Evolutionary conservation across 1,140 invertebrate genomes (phyloP).

Genomic region (Contarinia nasturtii): DNA sequence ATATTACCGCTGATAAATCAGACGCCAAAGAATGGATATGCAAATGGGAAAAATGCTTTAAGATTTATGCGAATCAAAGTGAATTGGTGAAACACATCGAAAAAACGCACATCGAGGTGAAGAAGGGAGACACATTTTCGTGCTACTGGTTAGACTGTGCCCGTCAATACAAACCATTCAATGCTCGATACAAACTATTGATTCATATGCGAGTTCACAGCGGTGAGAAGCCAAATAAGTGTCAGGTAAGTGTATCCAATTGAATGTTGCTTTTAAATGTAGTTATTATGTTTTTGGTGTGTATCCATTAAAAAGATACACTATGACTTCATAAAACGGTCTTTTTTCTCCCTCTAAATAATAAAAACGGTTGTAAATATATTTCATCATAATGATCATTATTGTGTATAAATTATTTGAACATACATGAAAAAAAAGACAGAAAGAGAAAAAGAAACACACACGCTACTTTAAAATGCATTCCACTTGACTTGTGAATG

Average conservation of each 20-base stretch:
- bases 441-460: background rate
- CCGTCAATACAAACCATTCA: slow-evolving; percentile 69
- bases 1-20: background rate
- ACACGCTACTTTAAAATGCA: background rate
- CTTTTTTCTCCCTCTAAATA: background rate
- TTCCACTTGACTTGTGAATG: too few species aligned
- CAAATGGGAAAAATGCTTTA: slow-evolving; percentile 71
- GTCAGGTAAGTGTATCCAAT: slow-evolving; percentile 51
- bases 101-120: slow-evolving; percentile 70
- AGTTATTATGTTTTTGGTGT: slow-evolving; percentile 1
- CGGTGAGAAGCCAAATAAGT: slow-evolving; percentile 91
- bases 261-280: background rate
- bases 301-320: slow-evolving; percentile 1
- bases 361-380: background rate
- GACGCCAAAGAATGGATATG: slow-evolving; percentile 26
- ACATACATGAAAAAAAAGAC: too few species aligned
- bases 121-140: slow-evolving; percentile 72
- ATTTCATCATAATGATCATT: background rate
- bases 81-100: slow-evolving; percentile 80
- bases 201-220: slow-evolving; percentile 94
- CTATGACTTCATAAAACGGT: background rate
- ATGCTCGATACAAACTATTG: slow-evolving; percentile 87
- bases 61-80: slow-evolving; percentile 54
- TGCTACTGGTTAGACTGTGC: slow-evolving; percentile 84
- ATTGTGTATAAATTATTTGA: too few species aligned